Conservation (phyloP, 2,113 vertebrate genomes). For the Grallaria varia region DNA sequence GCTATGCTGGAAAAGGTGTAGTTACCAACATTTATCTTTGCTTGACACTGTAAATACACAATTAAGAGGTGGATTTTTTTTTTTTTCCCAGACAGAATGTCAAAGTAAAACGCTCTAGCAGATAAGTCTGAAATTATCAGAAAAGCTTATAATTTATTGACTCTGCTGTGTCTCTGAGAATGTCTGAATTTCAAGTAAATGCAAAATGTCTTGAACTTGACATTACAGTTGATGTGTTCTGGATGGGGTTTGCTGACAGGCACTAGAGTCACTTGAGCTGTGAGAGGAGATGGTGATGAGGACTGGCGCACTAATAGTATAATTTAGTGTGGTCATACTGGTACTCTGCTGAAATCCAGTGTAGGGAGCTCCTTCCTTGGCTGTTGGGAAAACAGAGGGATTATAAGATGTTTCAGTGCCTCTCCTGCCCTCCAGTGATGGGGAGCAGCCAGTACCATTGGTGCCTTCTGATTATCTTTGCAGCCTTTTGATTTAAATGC, state of each 20-base stretch:
- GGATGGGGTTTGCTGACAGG: neutral
- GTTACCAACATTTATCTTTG: neutral
- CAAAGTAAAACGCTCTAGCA: neutral
- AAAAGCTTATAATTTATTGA: neutral
- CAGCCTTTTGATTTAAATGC: neutral
- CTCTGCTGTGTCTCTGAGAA: neutral
- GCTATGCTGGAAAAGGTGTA: neutral
- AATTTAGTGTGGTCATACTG: neutral
- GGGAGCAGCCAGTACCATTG: neutral
- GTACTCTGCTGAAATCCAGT: neutral
- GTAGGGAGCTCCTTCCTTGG: neutral
- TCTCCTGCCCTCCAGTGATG: neutral
- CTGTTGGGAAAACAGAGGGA: neutral
- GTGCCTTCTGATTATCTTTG: neutral
- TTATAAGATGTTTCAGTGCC: neutral
- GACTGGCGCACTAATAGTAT: accelerated
- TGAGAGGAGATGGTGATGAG: neutral
- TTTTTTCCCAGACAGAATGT: neutral
- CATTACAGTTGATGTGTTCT: neutral
- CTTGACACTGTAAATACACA: neutral
- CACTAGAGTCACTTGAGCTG: neutral
- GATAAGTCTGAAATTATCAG: neutral
- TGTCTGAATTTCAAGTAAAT: neutral
- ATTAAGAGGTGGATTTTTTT: neutral
- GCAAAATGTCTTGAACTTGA: neutral